Evolutionary conservation across 2,113 vertebrate species (phyloP).

Genomic region (Caloenas nicobarica): DNA sequence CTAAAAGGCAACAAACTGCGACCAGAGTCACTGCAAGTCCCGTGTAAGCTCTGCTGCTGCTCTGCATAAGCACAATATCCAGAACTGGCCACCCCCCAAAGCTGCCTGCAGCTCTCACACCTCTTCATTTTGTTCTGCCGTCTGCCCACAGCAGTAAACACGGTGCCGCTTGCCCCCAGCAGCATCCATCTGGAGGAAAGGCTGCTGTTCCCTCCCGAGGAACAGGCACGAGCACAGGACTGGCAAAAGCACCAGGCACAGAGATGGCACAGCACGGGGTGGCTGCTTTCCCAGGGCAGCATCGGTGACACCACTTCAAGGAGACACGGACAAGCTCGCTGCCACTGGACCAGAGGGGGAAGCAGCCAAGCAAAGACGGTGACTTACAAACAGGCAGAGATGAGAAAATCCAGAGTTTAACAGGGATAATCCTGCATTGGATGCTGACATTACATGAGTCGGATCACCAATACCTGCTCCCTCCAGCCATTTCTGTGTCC

Average conservation of each 20-base stretch:
- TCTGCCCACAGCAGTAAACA: not conserved
- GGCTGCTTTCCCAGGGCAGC: not conserved
- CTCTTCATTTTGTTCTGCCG: not conserved
- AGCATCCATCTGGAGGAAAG: not conserved
- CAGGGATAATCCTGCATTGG: not conserved
- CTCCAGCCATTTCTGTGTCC: not conserved
- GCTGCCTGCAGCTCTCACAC: not conserved
- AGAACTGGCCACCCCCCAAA: rapidly evolving
- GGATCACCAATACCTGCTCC: not conserved
- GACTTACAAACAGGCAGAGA: not conserved
- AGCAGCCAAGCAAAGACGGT: not conserved
- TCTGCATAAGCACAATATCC: not conserved
- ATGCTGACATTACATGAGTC: not conserved
- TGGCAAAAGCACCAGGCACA: not conserved
- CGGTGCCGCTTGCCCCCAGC: rapidly evolving
- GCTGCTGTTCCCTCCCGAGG: not conserved
- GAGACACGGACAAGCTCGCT: rapidly evolving
- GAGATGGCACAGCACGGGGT: not conserved
- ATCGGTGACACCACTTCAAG: rapidly evolving
- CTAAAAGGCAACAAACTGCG: not conserved
- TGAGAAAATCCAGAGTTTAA: not conserved
- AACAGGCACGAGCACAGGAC: not conserved
- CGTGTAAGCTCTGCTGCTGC: not conserved
- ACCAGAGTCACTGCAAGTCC: not conserved
- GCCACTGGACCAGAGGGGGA: not conserved